Base-by-base conservation (phyloP, 2,888 invertebrate species). In the Zonitis immaculata region DNA sequence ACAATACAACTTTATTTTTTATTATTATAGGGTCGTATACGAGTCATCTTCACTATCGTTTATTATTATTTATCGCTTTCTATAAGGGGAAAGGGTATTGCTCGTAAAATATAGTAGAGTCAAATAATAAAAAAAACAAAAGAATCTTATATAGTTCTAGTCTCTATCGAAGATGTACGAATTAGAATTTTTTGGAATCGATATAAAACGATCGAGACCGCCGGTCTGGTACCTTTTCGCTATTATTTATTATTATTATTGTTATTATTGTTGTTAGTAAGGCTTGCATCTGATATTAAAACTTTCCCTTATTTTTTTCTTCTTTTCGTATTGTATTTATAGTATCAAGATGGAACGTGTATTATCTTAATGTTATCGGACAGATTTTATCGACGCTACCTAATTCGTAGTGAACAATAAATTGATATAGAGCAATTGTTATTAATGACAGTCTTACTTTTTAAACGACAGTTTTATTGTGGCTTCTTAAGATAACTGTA, bases 401-500 rank as follows among this genome's bases (percentile, higher is more conserved):
- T 73, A 71, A 73, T 72, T 70, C 67, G 66, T 66, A 66, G 62
- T 64, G 62, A 62, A 66, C 68, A n/a, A 71, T 73, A 73, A 74
- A 74, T 73, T 72, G 73, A 74, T 72, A 71, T 68, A 64, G 65
- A 65, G 71, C 73, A 70, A 73, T 73, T 71, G 71, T 70, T 74
- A 73, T 74, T 74, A 74, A 73, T 70, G 72, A 66, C 71, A 62
- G 70, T 66, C 68, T 72, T 73, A 72, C 73, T 71, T 73, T 73
- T 73, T 71, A 73, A 74, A 75, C 73, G 74, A 74, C 74, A 73
- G 72, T 74, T 75, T 75, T 75, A 75, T 75, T 72, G 74, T 71
- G 72, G 71, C 73, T 73, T 72, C 74, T 74, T 75, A 75, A 75
- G 75, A 75, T 75, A 75, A 75, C 75, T 73, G 74, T 75, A 74